Base-by-base conservation (phyloP, 2,888 invertebrate species). In the Temnothorax rugatulus region DNA sequence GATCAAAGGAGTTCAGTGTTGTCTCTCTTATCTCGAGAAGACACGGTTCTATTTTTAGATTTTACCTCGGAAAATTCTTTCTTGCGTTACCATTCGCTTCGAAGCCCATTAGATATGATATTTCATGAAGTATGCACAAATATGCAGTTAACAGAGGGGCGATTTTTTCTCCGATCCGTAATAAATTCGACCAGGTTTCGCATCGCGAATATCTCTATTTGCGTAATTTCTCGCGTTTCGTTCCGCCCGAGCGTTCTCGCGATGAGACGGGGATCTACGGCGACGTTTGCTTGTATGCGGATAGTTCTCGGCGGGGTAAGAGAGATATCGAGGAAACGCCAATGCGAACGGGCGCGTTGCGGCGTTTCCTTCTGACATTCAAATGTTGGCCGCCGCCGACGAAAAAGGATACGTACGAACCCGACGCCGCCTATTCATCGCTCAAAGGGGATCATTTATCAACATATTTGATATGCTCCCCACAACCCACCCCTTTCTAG, bases 361-460 rank as follows among this genome's bases (percentile, higher is more conserved):
- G 77, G 89, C 85, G 87, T 88, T n/a, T 90, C 89, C 92, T 90
- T 94, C 94, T 93, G 93, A 93, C 93, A 93, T 94, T 94, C 93
- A 94, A 94, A 94, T 94, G 89, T 84, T 86, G 84, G 87, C 76
- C 83, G 86, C 71, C 77, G 86, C 89, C 87, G 88, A 89, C 88
- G 91, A 90, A 91, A 92, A 92, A 91, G 92, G 91, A 91, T 91
- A 89, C 87, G 87, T 87, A 85, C 77, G 76, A 61, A 87, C 76
- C 87, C 91, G 91, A 91, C 90, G 91, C 91, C 92, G 89, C 87
- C 92, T 92, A 93, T 93, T 93, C 92, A 91, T 93, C 91, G 92
- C 93, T 94, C 94, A 94, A 93, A 94, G 94, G n/a, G 93, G 91
- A 95, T 94, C 94, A 94, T 95, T 95, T 94, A 95, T 95, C 94